Evolutionary conservation across 2,113 vertebrate species (phyloP).

Genomic region (Lamprologus speciosus): DNA sequence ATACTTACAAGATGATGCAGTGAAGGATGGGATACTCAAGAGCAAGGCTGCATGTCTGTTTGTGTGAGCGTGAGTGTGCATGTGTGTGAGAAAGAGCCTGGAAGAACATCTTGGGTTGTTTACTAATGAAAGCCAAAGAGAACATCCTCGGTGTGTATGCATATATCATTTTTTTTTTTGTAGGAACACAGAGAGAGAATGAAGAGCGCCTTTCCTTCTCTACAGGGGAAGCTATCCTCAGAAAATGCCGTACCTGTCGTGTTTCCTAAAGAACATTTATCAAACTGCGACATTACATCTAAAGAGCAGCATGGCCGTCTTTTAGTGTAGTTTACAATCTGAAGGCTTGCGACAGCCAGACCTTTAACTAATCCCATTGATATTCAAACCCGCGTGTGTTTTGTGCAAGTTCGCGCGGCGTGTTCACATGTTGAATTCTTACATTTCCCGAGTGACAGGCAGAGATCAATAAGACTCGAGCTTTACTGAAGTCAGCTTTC

Average conservation of each 20-base stretch:
- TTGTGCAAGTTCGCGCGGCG: background rate
- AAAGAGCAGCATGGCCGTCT: conserved; percentile 42
- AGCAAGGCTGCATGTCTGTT: background rate
- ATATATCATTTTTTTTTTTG: background rate
- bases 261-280: conserved; percentile 58
- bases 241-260: conserved; percentile 57
- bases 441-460: background rate
- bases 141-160: background rate
- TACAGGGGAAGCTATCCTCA: background rate
- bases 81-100: background rate
- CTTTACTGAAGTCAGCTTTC: background rate
- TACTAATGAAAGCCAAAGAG: conserved; percentile 24
- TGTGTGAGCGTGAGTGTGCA: background rate
- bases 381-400: conserved; percentile 14
- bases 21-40: conserved; percentile 4
- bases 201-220: background rate
- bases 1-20: conserved; percentile 21
- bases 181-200: background rate
- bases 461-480: conserved; percentile 23
- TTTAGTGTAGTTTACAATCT: conserved; percentile 24
- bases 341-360: conserved; percentile 45
- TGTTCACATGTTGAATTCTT: conserved; percentile 3
- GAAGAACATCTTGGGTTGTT: conserved; percentile 17
- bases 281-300: conserved; percentile 39
- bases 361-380: conserved; percentile 48